These are phyloP conservation scores for Mycteria americana DNA, from an alignment of 2,797 vertebrate species.

Conservation along the genomic window DNA sequence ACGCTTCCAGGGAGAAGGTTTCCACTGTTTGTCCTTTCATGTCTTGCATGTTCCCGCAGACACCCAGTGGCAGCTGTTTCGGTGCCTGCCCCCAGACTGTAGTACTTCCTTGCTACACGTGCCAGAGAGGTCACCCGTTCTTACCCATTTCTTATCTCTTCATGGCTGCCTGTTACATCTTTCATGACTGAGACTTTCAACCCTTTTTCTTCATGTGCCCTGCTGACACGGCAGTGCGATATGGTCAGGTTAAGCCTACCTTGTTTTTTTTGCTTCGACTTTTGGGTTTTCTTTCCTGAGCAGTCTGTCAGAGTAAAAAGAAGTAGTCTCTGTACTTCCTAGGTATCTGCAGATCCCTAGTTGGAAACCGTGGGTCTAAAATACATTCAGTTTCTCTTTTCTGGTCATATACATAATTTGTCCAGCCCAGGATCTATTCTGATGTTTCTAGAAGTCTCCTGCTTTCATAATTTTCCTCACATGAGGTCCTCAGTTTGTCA, in stretches of 20 bases:
- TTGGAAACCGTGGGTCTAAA: background rate
- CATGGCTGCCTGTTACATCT: background rate
- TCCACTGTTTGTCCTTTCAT: background rate
- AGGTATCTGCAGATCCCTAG: background rate
- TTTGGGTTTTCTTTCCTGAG: background rate
- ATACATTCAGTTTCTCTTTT: background rate
- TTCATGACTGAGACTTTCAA: background rate
- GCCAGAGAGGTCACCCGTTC: background rate
- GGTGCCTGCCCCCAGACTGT: background rate
- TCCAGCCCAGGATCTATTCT: background rate
- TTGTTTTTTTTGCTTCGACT: background rate
- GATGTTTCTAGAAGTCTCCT: background rate
- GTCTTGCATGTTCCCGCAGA: background rate
- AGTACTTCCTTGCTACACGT: background rate
- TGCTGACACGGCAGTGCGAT: background rate
- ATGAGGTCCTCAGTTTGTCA: background rate
- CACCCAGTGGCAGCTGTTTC: background rate
- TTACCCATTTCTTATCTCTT: background rate
- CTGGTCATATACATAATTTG: fast-evolving
- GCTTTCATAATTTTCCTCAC: background rate
- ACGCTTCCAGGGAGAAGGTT: background rate
- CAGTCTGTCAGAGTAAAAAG: background rate
- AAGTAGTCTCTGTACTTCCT: background rate
- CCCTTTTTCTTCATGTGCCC: background rate
- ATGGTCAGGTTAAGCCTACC: background rate